Percentiles rank a stretch among this genome's conserved stretches.
These are phyloP conservation scores for Melanaphis sacchari DNA, from an alignment of 1,140 invertebrate species.

Conservation along the genomic window DNA sequence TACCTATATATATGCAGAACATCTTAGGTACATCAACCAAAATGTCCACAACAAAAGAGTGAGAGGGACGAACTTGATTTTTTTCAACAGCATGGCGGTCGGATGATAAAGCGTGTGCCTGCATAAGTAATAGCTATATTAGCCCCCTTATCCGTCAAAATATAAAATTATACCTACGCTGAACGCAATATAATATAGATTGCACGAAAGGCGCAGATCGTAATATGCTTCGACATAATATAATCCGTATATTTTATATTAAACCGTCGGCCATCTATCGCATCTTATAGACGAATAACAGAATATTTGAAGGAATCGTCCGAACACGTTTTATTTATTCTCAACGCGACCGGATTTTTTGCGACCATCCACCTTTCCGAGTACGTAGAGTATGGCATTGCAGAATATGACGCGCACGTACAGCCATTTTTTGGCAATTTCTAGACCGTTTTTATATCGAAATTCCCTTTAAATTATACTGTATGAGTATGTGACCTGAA, in stretches of 20 bases:
- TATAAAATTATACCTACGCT: background rate
- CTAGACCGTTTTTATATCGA: background rate
- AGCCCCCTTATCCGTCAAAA: background rate
- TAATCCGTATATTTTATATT: slow-evolving; percentile 3
- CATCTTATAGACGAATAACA: background rate
- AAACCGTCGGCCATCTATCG: background rate
- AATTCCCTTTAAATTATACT: background rate
- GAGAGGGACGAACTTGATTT: background rate
- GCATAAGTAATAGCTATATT: background rate
- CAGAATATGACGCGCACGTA: background rate
- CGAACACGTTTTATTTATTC: slow-evolving; percentile 37
- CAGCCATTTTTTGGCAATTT: background rate
- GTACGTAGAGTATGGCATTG: background rate
- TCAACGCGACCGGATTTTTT: slow-evolving; percentile 19
- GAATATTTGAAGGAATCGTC: slow-evolving; percentile 10
- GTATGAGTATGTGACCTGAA: background rate
- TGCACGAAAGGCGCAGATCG: background rate
- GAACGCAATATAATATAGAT: background rate
- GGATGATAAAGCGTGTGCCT: background rate
- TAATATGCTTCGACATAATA: background rate
- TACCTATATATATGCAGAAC: background rate
- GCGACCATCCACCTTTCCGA: background rate
- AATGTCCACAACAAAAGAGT: background rate
- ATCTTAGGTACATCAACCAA: background rate
- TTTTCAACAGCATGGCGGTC: background rate